Conservation (phyloP, 2,113 vertebrate genomes). For the Corapipo altera region DNA sequence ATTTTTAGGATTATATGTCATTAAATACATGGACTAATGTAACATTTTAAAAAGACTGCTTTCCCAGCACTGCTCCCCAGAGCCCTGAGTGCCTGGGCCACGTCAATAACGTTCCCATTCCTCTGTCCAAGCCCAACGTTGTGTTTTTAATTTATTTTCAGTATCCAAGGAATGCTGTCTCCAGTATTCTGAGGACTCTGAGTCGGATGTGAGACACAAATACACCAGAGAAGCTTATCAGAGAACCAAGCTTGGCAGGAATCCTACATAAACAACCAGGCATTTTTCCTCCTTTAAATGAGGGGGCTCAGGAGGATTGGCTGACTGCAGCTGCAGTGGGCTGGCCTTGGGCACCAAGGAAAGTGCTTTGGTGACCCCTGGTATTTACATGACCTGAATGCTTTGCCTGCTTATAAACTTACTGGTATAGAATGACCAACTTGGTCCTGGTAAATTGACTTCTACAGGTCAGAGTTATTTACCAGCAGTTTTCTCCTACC, state of each 20-base stretch:
- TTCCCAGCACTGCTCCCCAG: constrained; percentile 49
- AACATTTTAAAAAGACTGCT: not conserved
- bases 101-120: constrained; percentile 54
- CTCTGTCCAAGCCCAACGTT: constrained; percentile 76
- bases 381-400: not conserved
- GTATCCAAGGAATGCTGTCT: constrained; percentile 83
- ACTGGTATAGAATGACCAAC: not conserved
- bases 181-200: constrained; percentile 75
- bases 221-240: constrained; percentile 77
- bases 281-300: constrained; percentile 32
- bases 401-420: constrained; percentile 7
- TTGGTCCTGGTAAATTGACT: constrained; percentile 10
- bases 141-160: constrained; percentile 86
- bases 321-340: not conserved
- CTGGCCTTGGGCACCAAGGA: constrained; percentile 29
- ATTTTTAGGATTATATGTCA: constrained; percentile 24
- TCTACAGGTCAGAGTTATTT: not conserved
- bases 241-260: constrained; percentile 60
- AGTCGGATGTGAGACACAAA: constrained; percentile 75
- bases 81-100: constrained; percentile 35
- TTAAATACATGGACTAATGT: not conserved
- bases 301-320: not conserved
- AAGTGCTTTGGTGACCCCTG: constrained; percentile 22
- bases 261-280: constrained; percentile 64
- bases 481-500: not conserved